Percentiles rank a stretch among this genome's conserved stretches.
phyloP scores from a whole-genome alignment of 2,113 vertebrate species.

The Malurus melanocephalus region DNA sequence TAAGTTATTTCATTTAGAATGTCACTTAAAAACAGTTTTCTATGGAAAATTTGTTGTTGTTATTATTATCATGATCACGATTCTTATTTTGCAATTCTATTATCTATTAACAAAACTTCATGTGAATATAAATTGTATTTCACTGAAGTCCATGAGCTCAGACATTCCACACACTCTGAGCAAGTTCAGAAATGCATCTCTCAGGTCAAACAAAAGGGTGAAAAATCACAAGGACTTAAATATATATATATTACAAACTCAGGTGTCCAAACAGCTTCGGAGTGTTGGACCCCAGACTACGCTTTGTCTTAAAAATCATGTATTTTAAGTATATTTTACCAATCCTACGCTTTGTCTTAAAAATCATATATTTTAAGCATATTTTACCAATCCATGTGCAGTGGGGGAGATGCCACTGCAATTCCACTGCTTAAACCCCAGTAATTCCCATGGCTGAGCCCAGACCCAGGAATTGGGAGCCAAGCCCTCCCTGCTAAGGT shows the following conservation, averaged over 20 bases:
- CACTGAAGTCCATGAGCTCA: background rate
- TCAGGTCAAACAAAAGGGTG: background rate
- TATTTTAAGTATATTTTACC: background rate
- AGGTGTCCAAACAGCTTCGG: background rate
- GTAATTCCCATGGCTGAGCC: rapidly evolving
- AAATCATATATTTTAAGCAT: background rate
- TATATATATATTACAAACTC: background rate
- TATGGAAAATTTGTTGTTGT: background rate
- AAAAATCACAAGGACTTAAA: background rate
- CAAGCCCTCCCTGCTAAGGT: background rate
- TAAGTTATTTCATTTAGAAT: background rate
- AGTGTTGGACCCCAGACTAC: background rate
- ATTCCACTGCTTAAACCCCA: background rate
- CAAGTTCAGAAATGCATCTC: background rate
- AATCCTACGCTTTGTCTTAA: too few species aligned
- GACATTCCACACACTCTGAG: background rate
- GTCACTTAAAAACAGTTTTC: background rate
- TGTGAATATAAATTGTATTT: background rate
- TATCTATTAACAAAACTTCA: background rate
- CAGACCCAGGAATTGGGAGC: rapidly evolving
- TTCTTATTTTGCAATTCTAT: background rate
- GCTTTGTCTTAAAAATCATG: background rate
- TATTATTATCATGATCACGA: background rate
- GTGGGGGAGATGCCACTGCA: background rate
- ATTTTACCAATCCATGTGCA: background rate